Conservation (phyloP, 2,113 vertebrate species). For the Tragulus kanchil region DNA sequence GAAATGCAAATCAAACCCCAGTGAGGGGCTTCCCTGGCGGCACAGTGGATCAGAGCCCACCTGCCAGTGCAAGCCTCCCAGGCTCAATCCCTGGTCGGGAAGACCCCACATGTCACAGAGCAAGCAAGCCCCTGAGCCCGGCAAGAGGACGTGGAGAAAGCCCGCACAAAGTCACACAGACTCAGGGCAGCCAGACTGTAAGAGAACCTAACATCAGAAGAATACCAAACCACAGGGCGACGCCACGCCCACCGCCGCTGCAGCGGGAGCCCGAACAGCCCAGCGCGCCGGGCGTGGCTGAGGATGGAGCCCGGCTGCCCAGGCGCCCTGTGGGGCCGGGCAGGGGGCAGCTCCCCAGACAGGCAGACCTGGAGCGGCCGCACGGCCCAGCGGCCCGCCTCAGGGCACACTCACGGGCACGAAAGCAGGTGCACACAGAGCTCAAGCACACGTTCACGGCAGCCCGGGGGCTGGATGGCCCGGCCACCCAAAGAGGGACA, state of each 20-base stretch:
- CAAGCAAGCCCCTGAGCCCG: background rate
- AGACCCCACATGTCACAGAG: background rate
- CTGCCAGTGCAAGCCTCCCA: background rate
- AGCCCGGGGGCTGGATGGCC: fast-evolving
- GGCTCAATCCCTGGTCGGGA: background rate
- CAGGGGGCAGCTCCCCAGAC: fast-evolving
- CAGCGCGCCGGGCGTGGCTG: background rate
- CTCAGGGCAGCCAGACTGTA: background rate
- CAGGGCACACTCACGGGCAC: fast-evolving
- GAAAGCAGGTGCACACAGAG: background rate
- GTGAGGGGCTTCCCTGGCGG: background rate
- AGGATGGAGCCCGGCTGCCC: background rate
- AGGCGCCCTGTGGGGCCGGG: too few species aligned
- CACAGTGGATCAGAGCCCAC: too few species aligned
- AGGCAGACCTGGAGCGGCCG: fast-evolving
- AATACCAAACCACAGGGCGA: background rate
- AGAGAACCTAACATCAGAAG: fast-evolving
- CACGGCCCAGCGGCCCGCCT: background rate
- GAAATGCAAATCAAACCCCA: background rate
- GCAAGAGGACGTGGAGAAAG: background rate
- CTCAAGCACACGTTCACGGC: background rate
- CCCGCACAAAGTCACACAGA: background rate
- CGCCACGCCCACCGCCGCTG: background rate
- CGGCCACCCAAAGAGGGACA: fast-evolving
- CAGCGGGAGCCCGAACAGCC: fast-evolving